Conservation (phyloP, 2,888 invertebrate genomes). For the Pyrrhia umbra region DNA sequence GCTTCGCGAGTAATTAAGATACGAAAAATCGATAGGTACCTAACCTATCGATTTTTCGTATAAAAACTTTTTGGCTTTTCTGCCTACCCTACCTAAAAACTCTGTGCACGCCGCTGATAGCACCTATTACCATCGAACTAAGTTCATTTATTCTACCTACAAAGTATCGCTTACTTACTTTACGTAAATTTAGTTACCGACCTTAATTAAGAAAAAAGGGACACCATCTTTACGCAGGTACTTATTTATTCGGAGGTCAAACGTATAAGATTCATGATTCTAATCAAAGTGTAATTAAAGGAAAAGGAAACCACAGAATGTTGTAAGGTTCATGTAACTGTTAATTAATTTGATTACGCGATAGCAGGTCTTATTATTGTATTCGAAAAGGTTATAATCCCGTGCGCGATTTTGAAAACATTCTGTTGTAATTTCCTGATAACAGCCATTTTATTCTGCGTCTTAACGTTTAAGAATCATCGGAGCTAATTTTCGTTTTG, state of each 20-base stretch:
- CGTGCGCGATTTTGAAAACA: slow-evolving; percentile 11
- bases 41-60: too few relatives aligned
- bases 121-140: slow-evolving; percentile 50
- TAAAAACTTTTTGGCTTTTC: too few relatives aligned
- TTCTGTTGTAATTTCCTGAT: slow-evolving; percentile 52
- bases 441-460: slow-evolving; percentile 46
- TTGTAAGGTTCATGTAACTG: slow-evolving; percentile 55
- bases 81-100: too few relatives aligned
- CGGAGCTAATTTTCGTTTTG: slow-evolving; percentile 31
- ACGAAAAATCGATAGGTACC: too few relatives aligned
- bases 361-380: slow-evolving; percentile 36
- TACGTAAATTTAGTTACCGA: slow-evolving; percentile 62
- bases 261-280: slow-evolving; percentile 63
- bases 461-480: slow-evolving; percentile 34
- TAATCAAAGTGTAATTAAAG: slow-evolving; percentile 64
- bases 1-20: too few relatives aligned
- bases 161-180: slow-evolving; percentile 56
- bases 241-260: slow-evolving; percentile 63
- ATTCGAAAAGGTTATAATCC: slow-evolving; percentile 28
- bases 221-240: slow-evolving; percentile 61
- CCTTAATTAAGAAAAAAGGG: slow-evolving; percentile 68
- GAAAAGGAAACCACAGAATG: slow-evolving; percentile 59
- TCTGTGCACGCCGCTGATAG: too few relatives aligned
- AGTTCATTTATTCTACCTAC: slow-evolving; percentile 57
- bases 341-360: slow-evolving; percentile 47